These are phyloP conservation scores for Dendrocincla tyrannina DNA, from an alignment of 2,797 vertebrate species.

Conservation along the genomic window DNA sequence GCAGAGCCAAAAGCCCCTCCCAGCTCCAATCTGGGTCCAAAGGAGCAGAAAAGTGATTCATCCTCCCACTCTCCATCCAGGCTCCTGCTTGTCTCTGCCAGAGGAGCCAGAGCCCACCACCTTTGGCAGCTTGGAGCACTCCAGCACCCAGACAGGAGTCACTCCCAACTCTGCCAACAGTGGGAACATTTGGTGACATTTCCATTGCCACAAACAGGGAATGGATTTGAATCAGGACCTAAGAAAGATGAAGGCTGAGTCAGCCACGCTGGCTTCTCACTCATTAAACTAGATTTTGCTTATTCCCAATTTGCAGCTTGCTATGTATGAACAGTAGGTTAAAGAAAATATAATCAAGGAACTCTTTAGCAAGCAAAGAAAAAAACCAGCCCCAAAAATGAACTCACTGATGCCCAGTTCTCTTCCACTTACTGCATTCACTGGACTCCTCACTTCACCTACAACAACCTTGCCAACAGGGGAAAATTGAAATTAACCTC, in stretches of 20 bases:
- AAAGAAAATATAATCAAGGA: neutral
- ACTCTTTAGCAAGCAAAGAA: neutral
- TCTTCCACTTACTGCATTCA: neutral
- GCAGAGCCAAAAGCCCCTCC: neutral
- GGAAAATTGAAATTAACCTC: neutral
- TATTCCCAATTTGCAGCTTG: neutral
- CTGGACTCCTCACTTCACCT: neutral
- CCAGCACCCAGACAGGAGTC: neutral
- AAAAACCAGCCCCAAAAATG: neutral
- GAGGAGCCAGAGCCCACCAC: neutral
- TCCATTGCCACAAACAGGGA: neutral
- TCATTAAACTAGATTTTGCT: neutral
- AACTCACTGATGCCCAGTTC: neutral
- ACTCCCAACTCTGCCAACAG: neutral
- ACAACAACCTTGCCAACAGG: neutral
- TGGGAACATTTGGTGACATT: slow-evolving; percentile 25
- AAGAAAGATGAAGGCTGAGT: neutral
- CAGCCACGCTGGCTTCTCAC: neutral
- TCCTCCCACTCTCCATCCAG: slow-evolving; percentile 31
- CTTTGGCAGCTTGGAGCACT: neutral
- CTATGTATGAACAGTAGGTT: accelerated
- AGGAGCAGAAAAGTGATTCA: slow-evolving; percentile 35
- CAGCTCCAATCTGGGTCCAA: neutral
- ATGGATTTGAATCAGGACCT: neutral
- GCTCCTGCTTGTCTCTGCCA: neutral